Conservation (phyloP, 64 coral and sea anemone species). For the Hydrozoanthus tunicans region DNA sequence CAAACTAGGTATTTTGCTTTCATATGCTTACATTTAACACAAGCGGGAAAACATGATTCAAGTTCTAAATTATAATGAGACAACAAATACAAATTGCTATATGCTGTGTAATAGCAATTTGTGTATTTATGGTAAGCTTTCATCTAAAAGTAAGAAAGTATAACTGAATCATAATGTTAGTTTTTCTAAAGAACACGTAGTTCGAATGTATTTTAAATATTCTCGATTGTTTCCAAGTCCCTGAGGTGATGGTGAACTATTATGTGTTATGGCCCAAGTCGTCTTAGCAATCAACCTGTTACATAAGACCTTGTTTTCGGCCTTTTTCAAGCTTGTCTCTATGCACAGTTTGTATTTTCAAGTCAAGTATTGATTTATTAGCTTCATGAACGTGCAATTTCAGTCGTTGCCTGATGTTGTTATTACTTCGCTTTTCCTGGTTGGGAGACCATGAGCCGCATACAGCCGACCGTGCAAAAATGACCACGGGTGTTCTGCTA, state of each 20-base stretch:
- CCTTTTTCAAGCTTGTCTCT: background rate
- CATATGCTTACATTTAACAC: background rate
- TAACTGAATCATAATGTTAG: background rate
- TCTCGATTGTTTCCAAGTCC: background rate
- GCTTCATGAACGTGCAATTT: background rate
- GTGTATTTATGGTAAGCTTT: background rate
- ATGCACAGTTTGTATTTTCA: background rate
- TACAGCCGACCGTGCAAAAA: background rate
- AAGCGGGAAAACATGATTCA: background rate
- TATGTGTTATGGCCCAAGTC: background rate
- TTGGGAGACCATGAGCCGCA: constrained; percentile 4
- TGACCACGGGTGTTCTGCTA: constrained; percentile 45
- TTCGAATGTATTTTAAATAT: background rate
- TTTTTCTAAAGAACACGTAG: background rate
- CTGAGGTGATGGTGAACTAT: background rate
- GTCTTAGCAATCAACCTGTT: background rate
- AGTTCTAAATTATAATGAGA: background rate
- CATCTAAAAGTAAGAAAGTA: background rate
- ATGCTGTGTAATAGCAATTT: background rate
- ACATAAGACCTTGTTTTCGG: background rate
- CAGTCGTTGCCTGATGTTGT: constrained; percentile 3
- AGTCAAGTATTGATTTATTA: background rate
- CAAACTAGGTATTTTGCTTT: background rate
- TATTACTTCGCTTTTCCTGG: constrained; percentile 7
- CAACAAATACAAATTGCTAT: background rate